These are phyloP conservation scores for Nycteola revayana DNA, from an alignment of 2,888 invertebrate genomes.

Conservation along the genomic window DNA sequence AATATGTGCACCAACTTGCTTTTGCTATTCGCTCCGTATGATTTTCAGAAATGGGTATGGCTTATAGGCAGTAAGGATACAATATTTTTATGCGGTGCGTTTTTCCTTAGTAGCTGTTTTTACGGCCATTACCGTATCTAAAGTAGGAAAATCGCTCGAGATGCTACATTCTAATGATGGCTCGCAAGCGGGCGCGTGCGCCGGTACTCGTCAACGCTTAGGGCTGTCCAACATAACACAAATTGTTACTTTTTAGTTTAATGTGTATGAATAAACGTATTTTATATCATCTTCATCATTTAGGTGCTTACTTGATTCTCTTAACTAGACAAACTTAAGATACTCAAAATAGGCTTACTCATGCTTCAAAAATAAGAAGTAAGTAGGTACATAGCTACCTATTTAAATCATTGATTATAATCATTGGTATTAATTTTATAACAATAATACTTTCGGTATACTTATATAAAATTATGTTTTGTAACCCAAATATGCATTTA, in stretches of 20 bases:
- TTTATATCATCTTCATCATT: no score
- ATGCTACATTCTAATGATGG: constrained; percentile 79
- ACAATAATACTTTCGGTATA: no score
- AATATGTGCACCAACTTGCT: constrained; percentile 72
- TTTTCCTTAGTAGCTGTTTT: constrained; percentile 73
- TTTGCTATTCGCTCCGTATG: constrained; percentile 74
- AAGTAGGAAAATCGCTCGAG: constrained; percentile 79
- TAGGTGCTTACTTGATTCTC: no score
- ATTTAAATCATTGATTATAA: no score
- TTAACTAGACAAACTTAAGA: no score
- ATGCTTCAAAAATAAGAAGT: no score
- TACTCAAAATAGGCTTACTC: no score
- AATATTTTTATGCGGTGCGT: constrained; percentile 78
- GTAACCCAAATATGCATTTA: no score
- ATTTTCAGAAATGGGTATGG: constrained; percentile 79
- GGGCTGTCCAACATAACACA: constrained; percentile 46
- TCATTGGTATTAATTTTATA: no score
- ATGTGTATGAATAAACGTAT: no score
- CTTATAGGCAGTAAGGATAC: constrained; percentile 74
- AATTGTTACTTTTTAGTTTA: not conserved
- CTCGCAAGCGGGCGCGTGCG: constrained; percentile 74
- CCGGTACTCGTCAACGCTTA: constrained; percentile 52
- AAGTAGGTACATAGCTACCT: no score
- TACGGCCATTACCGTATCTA: constrained; percentile 75
- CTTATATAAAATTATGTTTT: no score